Evolutionary conservation across 2,113 vertebrate genomes (phyloP), one percentile per base, ranked within the genome.

Genomic region (Abramis brama): DNA sequence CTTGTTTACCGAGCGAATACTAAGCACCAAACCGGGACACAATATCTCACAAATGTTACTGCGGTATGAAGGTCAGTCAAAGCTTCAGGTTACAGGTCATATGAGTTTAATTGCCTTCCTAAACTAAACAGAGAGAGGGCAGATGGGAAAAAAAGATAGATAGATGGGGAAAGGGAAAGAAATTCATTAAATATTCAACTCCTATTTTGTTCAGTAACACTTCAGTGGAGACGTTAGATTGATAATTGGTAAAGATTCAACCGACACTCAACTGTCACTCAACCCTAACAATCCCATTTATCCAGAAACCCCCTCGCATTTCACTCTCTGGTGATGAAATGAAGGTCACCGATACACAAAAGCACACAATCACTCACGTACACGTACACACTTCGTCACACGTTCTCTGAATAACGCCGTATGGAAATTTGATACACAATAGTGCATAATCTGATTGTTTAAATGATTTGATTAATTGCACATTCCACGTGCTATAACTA

Each of bases 151-250:
- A 43, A 43, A 19, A 30, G 57, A 76, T 45, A 55, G 64, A 76
- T 55, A 59, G 66, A 45, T 36, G 33, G 45, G 78, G 47, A 76
- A 25, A 86, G 52, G 50, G 33, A 80, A 43, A 57, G 62, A 78
- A 21, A 64, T 36, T 36, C 76, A 89, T 88, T 83, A 90, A 88
- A 89, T 84, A 90, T 90, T 88, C 87, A 89, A 47, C 78, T 59
- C 43, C 88, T 85, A 86, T 91, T 86, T 89, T 70, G 68, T 30
- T 71, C 70, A 12, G 81, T 77, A 85, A 88, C 87, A 83, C 78
- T 71, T 79, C 62, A 83, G 77, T 73, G 88, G 50, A 79, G 79
- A 86, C 86, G 87, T 85, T 85, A 87, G 83, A 90, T 88, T 87
- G 84, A 90, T 88, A 88, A 89, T 88, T 86, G 85, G 82, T 85